A percentile compares a stretch with the other conserved stretches of the same genome.
Conservation (phyloP, 2,888 invertebrate species). For the Quadroppia sp. region DNA sequence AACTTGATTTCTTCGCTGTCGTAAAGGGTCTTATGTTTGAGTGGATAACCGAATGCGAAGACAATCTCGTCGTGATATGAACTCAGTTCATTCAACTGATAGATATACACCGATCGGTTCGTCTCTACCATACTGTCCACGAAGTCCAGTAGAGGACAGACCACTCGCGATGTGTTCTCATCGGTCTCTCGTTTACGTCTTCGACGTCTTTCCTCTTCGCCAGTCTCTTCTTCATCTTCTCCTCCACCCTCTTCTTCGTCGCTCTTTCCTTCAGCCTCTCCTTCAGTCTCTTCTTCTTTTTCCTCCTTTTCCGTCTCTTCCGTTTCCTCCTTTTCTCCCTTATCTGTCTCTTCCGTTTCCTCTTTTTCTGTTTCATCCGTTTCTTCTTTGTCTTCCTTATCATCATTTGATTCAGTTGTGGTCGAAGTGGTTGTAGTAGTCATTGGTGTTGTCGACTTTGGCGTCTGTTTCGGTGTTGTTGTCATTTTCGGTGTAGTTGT, state of each 20-base stretch:
- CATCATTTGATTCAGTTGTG: background rate
- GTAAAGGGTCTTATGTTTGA: slow-evolving; percentile 28
- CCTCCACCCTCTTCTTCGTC: background rate
- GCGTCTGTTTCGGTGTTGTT: background rate
- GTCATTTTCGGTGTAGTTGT: background rate
- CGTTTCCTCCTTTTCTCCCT: background rate
- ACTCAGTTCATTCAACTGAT: slow-evolving; percentile 16
- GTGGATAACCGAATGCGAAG: slow-evolving; percentile 26
- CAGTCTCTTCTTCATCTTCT: background rate
- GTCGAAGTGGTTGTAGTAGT: background rate
- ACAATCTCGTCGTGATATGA: slow-evolving; percentile 26
- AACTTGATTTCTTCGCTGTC: slow-evolving; percentile 12
- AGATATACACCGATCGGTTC: slow-evolving; percentile 17
- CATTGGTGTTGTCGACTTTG: background rate
- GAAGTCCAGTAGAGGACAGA: slow-evolving; percentile 9
- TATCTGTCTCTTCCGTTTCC: background rate
- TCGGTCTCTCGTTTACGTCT: background rate
- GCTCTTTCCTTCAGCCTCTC: background rate
- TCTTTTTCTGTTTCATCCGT: background rate
- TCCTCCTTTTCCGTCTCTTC: background rate
- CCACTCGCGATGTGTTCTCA: background rate
- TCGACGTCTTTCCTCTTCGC: background rate
- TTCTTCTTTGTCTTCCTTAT: background rate
- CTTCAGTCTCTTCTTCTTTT: background rate
- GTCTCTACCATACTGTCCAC: background rate